These are phyloP conservation scores for Acinonyx jubatus DNA, from an alignment of 2,113 vertebrate species.

Conservation along the genomic window DNA sequence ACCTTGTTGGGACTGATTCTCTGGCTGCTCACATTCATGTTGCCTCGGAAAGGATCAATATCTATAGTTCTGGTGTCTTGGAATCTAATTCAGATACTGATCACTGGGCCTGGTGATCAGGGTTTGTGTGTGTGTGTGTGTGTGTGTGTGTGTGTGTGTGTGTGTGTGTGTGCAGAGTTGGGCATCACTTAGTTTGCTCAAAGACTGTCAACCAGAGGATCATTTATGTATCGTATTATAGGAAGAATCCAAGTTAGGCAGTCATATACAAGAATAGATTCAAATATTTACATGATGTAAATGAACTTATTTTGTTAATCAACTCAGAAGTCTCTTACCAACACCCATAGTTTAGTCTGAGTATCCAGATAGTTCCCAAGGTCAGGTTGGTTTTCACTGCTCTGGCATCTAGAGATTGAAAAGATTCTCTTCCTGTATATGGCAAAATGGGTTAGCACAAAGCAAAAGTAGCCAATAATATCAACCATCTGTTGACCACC, in stretches of 20 bases:
- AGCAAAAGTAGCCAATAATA: neutral
- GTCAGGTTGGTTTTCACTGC: neutral
- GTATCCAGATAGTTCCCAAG: neutral
- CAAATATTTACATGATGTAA: neutral
- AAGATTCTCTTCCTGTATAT: neutral
- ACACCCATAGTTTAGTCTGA: neutral
- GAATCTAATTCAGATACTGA: neutral
- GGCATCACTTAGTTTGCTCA: neutral
- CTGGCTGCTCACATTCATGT: too few relatives aligned
- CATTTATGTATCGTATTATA: neutral
- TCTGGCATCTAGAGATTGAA: neutral
- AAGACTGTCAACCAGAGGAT: neutral
- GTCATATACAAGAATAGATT: neutral
- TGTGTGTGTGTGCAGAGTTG: accelerated
- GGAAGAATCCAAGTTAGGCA: neutral
- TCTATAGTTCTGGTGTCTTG: neutral
- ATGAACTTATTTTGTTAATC: neutral
- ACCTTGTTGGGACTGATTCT: neutral
- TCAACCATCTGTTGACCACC: neutral
- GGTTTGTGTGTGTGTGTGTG: neutral
- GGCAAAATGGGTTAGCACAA: neutral
- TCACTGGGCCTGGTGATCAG: accelerated
- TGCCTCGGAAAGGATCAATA: too few relatives aligned
- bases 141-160: neutral
- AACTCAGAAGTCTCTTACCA: neutral